phyloP scores from a whole-genome alignment of 2,113 vertebrate genomes.

The Ardeotis arabs region DNA sequence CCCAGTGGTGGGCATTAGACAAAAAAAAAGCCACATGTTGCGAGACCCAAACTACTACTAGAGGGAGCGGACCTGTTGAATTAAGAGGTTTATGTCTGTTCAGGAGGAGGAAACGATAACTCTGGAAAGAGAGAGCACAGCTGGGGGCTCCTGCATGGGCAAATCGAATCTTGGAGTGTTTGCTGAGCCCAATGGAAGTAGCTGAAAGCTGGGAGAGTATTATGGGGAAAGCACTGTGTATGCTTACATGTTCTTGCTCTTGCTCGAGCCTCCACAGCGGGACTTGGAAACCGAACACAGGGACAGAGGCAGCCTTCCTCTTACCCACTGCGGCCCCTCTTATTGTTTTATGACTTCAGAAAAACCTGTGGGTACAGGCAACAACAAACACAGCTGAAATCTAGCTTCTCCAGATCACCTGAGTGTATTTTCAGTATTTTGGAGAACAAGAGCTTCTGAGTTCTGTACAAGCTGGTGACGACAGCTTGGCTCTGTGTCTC shows the following conservation, averaged over 20 bases:
- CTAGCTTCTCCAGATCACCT: not conserved
- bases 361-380: not conserved
- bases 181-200: not conserved
- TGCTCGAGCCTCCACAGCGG: fast-evolving
- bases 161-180: not conserved
- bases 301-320: not conserved
- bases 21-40: not conserved
- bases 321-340: not conserved
- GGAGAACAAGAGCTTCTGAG: not conserved
- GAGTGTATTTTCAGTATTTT: not conserved
- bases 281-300: not conserved
- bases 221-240: not conserved
- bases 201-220: not conserved
- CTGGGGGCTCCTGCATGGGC: not conserved
- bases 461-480: not conserved
- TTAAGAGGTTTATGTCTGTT: not conserved
- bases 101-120: not conserved
- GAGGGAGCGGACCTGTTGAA: not conserved
- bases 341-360: not conserved
- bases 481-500: not conserved
- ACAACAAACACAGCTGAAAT: not conserved
- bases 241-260: not conserved
- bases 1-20: not conserved
- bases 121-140: not conserved
- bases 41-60: not conserved